phyloP scores from a whole-genome alignment of 1,140 invertebrate species.

The Triops longicaudatus region DNA sequence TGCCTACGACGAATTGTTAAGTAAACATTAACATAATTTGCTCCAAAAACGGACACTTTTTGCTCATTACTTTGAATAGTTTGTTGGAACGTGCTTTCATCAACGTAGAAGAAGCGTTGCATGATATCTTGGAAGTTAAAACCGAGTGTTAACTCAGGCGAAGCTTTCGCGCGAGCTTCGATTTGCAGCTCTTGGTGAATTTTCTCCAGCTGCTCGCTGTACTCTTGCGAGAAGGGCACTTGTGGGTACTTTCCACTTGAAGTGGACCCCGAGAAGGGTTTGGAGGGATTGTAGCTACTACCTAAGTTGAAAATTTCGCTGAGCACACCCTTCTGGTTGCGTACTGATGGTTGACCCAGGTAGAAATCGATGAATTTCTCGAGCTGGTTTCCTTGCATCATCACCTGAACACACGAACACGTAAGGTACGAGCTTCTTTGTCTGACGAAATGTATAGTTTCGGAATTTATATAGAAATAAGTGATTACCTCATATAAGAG shows the following conservation, averaged over 20 bases:
- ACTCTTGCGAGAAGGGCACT: background rate
- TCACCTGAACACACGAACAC: background rate
- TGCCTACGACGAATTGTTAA: background rate
- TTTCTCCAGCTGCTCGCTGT: slow-evolving; percentile 17
- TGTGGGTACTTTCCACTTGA: background rate
- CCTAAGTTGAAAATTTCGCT: background rate
- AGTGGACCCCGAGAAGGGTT: background rate
- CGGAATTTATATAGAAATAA: no score
- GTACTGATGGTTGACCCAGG: slow-evolving; percentile 18
- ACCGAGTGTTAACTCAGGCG: slow-evolving; percentile 20
- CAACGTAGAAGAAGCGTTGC: slow-evolving; percentile 25
- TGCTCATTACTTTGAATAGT: slow-evolving; percentile 9
- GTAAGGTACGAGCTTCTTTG: background rate
- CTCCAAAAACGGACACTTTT: background rate
- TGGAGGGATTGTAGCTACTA: background rate
- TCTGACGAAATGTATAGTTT: no score
- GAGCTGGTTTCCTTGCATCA: slow-evolving; percentile 6
- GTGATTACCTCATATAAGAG: background rate
- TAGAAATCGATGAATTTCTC: slow-evolving; percentile 27
- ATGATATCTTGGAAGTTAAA: slow-evolving; percentile 23
- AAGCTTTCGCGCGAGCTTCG: slow-evolving; percentile 25
- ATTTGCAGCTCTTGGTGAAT: slow-evolving; percentile 28
- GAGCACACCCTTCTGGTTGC: slow-evolving; percentile 14
- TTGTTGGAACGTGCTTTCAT: slow-evolving; percentile 10
- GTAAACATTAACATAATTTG: background rate